Evolutionary conservation across 2,797 vertebrate genomes (phyloP), one percentile per base, ranked within the genome.

Genomic region (Setipinna tenuifilis): DNA sequence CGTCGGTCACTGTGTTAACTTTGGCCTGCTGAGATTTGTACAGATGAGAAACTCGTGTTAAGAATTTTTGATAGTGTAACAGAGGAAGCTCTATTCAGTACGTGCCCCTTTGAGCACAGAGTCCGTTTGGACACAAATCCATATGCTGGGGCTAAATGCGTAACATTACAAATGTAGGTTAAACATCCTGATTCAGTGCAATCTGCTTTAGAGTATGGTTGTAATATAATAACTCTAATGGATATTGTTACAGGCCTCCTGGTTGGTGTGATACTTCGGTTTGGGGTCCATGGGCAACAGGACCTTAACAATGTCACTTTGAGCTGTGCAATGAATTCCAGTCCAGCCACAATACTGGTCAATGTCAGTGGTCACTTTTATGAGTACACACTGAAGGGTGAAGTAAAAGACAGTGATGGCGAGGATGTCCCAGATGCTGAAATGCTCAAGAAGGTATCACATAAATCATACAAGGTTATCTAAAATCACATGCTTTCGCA

Each of bases 351-450:
- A 0, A 92, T 99, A 86, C 92, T 99, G 91, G 96, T 99, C 84
- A 99, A 99, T 0, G 96, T 99, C 92, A 99, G 97, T 0, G 98
- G 98, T 0, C 96, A 97, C 50, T 98, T 96, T 94, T 99, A 98
- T 0, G 98, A 99, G 92, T 99, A 99, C 91, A 98, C 95, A 0
- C 94, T 99, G 90, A 98, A 97, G 93, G 97, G 98, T 9, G 97
- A 99, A 84, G 97, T 99, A 88, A 96, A 94, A 4, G 93, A 95
- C 17, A 95, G 95, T 78, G 97, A 97, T 88, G 96, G 96, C 84
- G 96, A 96, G 90, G 96, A 98, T 0, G 95, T 98, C 83, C 97
- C 98, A 89, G 97, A 99, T 23, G 97, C 98, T 0, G 98, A 99
- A 92, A 98, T 99, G 97, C 96, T 99, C 86, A 95, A 97, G 90